Evolutionary conservation across 2,888 invertebrate species (phyloP).

Genomic region (Tetheella fluctuosa): DNA sequence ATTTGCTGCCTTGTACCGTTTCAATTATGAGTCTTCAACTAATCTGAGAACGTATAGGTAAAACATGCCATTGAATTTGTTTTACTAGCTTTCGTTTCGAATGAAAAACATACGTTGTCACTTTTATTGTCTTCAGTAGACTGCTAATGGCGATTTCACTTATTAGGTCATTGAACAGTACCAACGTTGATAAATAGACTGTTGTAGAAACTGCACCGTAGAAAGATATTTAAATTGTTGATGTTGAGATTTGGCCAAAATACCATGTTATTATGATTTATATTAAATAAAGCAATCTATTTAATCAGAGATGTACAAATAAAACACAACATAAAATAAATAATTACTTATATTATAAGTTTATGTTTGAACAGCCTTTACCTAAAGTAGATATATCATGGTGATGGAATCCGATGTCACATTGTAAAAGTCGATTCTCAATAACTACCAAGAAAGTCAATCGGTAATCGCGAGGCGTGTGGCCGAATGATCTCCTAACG

Average conservation of each 20-base stretch:
- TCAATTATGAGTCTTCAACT: slow-evolving; percentile 52
- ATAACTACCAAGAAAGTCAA: slow-evolving; percentile 23
- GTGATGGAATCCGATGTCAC: not conserved
- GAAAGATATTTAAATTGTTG: not conserved
- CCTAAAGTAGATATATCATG: no score
- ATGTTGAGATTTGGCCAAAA: not conserved
- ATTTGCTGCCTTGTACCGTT: slow-evolving; percentile 54
- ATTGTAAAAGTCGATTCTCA: not conserved
- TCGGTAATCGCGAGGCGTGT: slow-evolving; percentile 34
- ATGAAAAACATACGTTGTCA: slow-evolving; percentile 57
- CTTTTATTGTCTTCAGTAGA: slow-evolving; percentile 57
- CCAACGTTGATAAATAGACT: slow-evolving; percentile 16
- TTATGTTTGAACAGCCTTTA: no score
- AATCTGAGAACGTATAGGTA: slow-evolving; percentile 54
- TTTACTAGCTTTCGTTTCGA: slow-evolving; percentile 66
- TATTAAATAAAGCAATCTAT: no score
- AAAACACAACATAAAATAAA: no score
- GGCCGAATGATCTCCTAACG: slow-evolving; percentile 43
- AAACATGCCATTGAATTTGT: slow-evolving; percentile 61
- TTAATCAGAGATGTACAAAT: no score
- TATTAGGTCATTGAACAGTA: slow-evolving; percentile 48
- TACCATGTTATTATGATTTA: no score
- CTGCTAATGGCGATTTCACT: slow-evolving; percentile 51
- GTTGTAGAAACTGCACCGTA: slow-evolving; percentile 5
- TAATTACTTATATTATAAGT: no score